phyloP scores from a whole-genome alignment of 2,888 invertebrate species.

The Drosophila lutescens region DNA sequence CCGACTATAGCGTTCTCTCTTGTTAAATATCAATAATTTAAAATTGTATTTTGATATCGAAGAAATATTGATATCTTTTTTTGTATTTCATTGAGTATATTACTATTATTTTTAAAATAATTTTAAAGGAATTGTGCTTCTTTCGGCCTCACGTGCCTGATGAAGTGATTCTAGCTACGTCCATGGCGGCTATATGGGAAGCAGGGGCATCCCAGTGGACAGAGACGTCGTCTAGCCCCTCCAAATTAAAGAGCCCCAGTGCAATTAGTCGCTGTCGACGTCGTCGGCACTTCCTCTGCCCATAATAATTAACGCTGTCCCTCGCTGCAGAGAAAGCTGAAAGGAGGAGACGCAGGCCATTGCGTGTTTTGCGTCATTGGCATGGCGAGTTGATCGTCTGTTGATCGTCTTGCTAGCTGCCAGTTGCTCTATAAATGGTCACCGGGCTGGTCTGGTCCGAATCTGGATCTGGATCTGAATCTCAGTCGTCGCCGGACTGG shows the following conservation, averaged over 20 bases:
- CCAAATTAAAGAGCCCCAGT: constrained; percentile 52
- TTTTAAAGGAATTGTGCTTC: too few species aligned
- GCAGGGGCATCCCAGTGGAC: constrained; percentile 23
- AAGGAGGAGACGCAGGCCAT: constrained; percentile 37
- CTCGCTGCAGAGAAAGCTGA: constrained; percentile 61
- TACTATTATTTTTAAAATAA: too few species aligned
- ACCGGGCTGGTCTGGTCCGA: constrained; percentile 60
- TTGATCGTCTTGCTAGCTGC: constrained; percentile 74
- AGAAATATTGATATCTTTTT: too few species aligned
- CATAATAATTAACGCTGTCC: constrained; percentile 77
- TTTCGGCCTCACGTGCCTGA: too few species aligned
- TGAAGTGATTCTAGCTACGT: background rate
- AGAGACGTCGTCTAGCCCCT: constrained; percentile 44
- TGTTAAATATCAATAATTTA: too few species aligned
- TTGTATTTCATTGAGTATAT: too few species aligned
- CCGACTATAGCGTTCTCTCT: too few species aligned
- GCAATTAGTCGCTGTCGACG: constrained; percentile 73
- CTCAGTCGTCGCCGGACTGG: constrained; percentile 8
- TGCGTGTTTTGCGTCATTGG: constrained; percentile 78
- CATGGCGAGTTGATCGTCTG: constrained; percentile 71
- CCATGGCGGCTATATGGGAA: constrained; percentile 5
- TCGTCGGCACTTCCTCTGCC: constrained; percentile 70
- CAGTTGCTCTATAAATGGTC: constrained; percentile 74
- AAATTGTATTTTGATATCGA: too few species aligned
- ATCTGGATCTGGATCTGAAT: constrained; percentile 23